A percentile compares a stretch with the other conserved stretches of the same genome.
These are phyloP conservation scores for Lymantria dispar DNA, from an alignment of 2,888 invertebrate species.

Conservation along the genomic window DNA sequence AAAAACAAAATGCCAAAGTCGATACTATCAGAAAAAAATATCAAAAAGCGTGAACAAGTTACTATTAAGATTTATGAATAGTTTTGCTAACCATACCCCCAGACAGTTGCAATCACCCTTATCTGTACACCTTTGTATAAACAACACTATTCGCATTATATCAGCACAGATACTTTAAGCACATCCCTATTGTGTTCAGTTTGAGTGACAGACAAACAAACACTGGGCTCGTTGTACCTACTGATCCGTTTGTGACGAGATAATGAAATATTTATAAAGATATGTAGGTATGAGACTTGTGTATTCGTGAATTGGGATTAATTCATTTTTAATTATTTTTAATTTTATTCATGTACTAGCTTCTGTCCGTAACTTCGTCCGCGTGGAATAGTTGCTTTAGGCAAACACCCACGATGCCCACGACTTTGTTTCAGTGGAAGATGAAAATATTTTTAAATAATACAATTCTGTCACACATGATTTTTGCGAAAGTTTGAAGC, in stretches of 20 bases:
- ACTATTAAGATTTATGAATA: not conserved
- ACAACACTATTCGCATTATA: slow-evolving; percentile 48
- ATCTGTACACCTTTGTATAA: slow-evolving; percentile 51
- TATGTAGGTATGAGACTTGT: not conserved
- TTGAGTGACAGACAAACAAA: slow-evolving; percentile 61
- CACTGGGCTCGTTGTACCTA: slow-evolving; percentile 48
- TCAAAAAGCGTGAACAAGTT: too few relatives aligned
- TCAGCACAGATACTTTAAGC: slow-evolving; percentile 50
- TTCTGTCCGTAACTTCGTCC: too few relatives aligned
- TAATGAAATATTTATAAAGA: slow-evolving; percentile 16
- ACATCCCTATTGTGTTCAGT: slow-evolving; percentile 55
- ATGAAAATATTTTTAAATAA: too few relatives aligned
- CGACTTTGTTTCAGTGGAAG: too few relatives aligned
- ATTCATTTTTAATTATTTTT: too few relatives aligned
- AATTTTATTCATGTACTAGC: too few relatives aligned
- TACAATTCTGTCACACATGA: too few relatives aligned
- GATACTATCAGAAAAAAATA: too few relatives aligned
- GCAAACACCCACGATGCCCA: too few relatives aligned
- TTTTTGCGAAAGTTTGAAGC: too few relatives aligned
- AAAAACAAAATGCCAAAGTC: too few relatives aligned
- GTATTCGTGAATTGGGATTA: not conserved
- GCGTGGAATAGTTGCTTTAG: too few relatives aligned
- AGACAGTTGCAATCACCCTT: slow-evolving; percentile 60
- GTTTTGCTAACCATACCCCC: slow-evolving; percentile 45
- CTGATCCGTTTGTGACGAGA: slow-evolving; percentile 27